These are phyloP conservation scores for Mesitornis unicolor DNA, from an alignment of 2,113 vertebrate genomes.

Conservation along the genomic window DNA sequence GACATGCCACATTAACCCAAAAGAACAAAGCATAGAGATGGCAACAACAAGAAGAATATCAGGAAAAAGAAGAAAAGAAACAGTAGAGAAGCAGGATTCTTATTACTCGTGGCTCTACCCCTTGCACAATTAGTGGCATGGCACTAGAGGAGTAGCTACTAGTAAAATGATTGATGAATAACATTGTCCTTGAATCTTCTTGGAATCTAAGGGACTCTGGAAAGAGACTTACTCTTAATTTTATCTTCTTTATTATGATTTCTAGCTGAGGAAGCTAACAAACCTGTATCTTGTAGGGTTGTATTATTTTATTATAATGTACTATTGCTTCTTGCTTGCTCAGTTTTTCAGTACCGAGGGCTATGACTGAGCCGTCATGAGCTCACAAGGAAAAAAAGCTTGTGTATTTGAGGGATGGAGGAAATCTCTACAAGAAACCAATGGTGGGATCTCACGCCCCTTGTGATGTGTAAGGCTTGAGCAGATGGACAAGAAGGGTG, in stretches of 20 bases:
- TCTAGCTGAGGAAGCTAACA: neutral
- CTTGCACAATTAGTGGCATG: neutral
- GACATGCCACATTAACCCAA: constrained; percentile 33
- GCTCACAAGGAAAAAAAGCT: neutral
- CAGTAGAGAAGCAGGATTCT: neutral
- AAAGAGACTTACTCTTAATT: neutral
- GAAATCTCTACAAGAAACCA: neutral
- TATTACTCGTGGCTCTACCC: neutral
- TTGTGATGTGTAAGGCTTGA: neutral
- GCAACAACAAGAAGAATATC: neutral
- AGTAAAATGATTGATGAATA: neutral
- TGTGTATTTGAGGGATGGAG: neutral
- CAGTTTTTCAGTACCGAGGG: neutral
- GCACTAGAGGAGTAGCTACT: neutral
- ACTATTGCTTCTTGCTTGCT: neutral
- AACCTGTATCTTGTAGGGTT: neutral
- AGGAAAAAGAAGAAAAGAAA: neutral
- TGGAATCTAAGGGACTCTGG: neutral
- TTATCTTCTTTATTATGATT: neutral
- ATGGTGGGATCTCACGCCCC: neutral
- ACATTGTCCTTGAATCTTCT: neutral
- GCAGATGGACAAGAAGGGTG: neutral
- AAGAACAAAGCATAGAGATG: constrained; percentile 16
- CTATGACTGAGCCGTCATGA: neutral
- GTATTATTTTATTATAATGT: neutral